Conservation (phyloP, 1,140 invertebrate genomes). For the Panonychus citri region DNA sequence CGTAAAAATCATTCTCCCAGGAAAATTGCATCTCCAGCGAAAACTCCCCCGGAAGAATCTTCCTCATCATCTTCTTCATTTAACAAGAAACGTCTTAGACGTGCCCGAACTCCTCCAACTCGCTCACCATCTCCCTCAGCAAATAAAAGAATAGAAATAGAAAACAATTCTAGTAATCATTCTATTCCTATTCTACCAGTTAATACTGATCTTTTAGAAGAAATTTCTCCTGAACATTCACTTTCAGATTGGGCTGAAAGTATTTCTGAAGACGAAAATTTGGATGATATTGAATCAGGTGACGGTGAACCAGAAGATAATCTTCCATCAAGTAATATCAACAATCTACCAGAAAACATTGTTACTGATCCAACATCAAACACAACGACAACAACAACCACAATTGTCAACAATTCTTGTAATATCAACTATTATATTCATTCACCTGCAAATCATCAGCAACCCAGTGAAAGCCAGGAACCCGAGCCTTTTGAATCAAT, state of each 20-base stretch:
- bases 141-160: neutral
- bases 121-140: neutral
- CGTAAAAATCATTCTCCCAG: neutral
- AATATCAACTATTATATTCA: slow-evolving; percentile 10
- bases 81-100: neutral
- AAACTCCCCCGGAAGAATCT: no score
- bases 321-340: slow-evolving; percentile 7
- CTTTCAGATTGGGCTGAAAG: slow-evolving; percentile 1
- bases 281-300: slow-evolving; percentile 9
- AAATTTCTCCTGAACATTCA: slow-evolving; percentile 3
- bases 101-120: neutral
- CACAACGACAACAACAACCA: neutral
- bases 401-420: no score
- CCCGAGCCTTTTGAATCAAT: slow-evolving; percentile 14
- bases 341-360: slow-evolving; percentile 15
- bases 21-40: no score
- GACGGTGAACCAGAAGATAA: neutral
- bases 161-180: neutral
- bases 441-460: neutral
- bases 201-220: neutral
- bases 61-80: no score
- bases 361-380: neutral
- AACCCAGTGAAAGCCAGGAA: neutral
- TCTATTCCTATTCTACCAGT: neutral
- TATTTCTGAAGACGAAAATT: slow-evolving; percentile 5